Evolutionary conservation across 2,797 vertebrate species (phyloP), one percentile per base, ranked within the genome.

Genomic region (Acanthopagrus latus): DNA sequence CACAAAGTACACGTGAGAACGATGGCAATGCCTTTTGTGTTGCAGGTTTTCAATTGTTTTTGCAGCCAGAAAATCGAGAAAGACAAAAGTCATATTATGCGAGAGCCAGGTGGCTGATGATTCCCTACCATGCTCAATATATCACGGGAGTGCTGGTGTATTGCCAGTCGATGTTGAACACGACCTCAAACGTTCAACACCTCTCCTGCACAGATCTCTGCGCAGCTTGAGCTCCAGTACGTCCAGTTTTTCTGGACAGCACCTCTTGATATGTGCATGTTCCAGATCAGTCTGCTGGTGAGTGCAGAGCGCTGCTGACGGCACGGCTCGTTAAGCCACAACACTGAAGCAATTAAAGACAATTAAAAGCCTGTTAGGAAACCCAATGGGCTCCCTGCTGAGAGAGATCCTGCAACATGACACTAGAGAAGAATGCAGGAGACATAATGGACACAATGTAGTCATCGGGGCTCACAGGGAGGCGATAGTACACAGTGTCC

Each of bases 281-380:
- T 81, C 71, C 78, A 83, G 72, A 70, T 71, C 54, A 70, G 29
- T 57, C 47, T 50, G 64, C 44, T 71, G 50, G 80, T 64, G 64
- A 81, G 68, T 12, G 18, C 54, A 65, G 80, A 79, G 64, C 20
- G 1, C 10, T 2, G 68, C 68, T 65, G 29, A 75, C 75, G n/a
- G 18, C 79, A 78, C 0, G 76, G 74, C 79, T 84, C 81, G 84
- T 82, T 85, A 72, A 76, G 71, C 74, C 38, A 56, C 65, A 87
- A 86, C 70, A 86, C 62, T 78, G 79, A 52, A 73, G 64, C 83
- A 89, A 88, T 89, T 90, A 87, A 80, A 88, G 41, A 10, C 82
- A 89, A 87, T 91, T 88, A 87, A 86, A 84, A 74, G 73, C 63
- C 62, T 21, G 67, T 91, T 81, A 67, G 84, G 58, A 69, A 81